Evolutionary conservation across 1,140 invertebrate species (phyloP), one percentile per base, ranked within the genome.

Genomic region (Varroa destructor): DNA sequence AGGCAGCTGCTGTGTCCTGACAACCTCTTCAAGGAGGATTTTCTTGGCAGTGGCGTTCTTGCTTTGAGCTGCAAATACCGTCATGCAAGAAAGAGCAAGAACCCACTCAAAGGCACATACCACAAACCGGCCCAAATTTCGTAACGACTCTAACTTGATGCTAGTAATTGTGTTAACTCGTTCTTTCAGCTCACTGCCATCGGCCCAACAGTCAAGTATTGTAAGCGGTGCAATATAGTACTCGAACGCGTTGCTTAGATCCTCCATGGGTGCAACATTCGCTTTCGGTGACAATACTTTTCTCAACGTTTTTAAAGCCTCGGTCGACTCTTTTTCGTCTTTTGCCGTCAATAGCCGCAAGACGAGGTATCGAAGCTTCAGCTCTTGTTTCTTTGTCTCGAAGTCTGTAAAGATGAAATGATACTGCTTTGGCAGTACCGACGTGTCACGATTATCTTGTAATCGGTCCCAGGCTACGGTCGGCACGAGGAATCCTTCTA

Each of bases 1-100:
- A 12, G 61, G 61, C 36, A 67, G 36, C 61, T 67, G 40, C 37
- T 67, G 40, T 46, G 46, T 67, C 36, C 46, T 67, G 10, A 12
- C 61, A 37, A 67, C 40, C 46, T 67, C 61, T 12, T 40, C 61
- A 14, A 37, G 10, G 46, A 67, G 40, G 36, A 46, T 2, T 8
- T 67, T 67, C 46, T 67, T 67, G 61, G 61, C 61, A 51, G 46
- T 51, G 46, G 46, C 46, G 46, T 67, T n/a, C 61, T 67, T 67
- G n/a, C 61, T 67, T 40, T 67, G 61, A 40, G 40, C 61, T 1
- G 61, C 46, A 46, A 51, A 51, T 8, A 67, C 40, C 37, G 61
- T 46, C 14, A 67, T 67, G 8, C 61, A 67, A 46, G 61, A n/a
- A 40, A 67, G 61, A 14, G 61, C 12, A 37, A 67, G 61, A 37